Evolutionary conservation across 2,113 vertebrate genomes (phyloP).

Genomic region (Beaufortia kweichowensis): DNA sequence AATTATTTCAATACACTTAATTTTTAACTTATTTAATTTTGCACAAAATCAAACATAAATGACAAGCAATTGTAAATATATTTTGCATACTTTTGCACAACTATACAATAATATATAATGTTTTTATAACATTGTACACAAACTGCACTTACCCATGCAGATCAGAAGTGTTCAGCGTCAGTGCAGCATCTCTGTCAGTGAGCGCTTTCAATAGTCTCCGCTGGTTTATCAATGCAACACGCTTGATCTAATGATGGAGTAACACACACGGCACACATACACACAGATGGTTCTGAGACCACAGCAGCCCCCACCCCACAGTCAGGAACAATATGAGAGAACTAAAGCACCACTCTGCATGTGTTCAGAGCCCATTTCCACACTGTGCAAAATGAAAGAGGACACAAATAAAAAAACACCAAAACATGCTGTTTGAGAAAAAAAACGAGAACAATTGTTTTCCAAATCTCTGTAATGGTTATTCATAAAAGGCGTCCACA

Average conservation of each 20-base stretch:
- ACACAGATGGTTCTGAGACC: conserved; percentile 36
- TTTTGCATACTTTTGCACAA: too few species aligned
- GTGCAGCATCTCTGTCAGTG: conserved; percentile 45
- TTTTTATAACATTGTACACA: background rate
- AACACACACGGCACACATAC: conserved; percentile 42
- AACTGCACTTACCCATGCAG: conserved; percentile 38
- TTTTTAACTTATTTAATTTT: too few species aligned
- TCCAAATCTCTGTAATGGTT: background rate
- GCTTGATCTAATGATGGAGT: conserved; percentile 50
- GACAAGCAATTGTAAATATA: too few species aligned
- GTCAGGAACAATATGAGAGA: conserved; percentile 38
- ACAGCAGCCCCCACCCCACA: conserved; percentile 29
- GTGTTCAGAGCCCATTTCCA: conserved; percentile 46
- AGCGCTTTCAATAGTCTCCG: conserved; percentile 9
- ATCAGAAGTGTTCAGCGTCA: conserved; percentile 8
- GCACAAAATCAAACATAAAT: too few species aligned
- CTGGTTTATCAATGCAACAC: conserved; percentile 50
- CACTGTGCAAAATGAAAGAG: conserved; percentile 42
- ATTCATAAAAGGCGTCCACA: conserved; percentile 33
- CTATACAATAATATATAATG: too few species aligned
- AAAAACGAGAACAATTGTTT: conserved; percentile 17
- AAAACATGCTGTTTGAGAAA: conserved; percentile 21
- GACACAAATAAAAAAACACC: conserved; percentile 33
- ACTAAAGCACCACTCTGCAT: conserved; percentile 52
- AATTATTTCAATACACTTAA: too few species aligned